phyloP scores from a whole-genome alignment of 2,113 vertebrate species.

The Talpa occidentalis region DNA sequence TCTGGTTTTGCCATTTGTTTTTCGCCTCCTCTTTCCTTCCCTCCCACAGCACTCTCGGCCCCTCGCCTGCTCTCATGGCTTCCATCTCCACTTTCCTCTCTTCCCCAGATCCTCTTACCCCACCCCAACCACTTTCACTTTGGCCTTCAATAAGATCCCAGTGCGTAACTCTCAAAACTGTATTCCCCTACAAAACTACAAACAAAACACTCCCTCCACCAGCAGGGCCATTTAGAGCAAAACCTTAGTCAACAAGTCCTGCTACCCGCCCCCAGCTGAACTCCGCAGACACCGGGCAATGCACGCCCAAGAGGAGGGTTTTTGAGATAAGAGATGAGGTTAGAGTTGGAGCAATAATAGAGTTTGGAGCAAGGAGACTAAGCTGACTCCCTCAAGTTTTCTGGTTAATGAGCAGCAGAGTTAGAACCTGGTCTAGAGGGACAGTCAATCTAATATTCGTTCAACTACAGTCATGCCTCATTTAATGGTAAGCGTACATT shows the following conservation, averaged over 20 bases:
- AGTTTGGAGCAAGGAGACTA: not conserved
- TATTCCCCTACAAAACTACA: not conserved
- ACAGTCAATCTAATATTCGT: not conserved
- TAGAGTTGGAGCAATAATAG: not conserved
- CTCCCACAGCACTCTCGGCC: not conserved
- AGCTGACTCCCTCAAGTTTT: not conserved
- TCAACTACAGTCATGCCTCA: not conserved
- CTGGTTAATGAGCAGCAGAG: not conserved
- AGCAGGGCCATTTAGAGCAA: not conserved
- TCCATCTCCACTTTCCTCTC: not conserved
- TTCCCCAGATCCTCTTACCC: not conserved
- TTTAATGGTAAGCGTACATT: not conserved
- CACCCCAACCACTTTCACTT: not conserved
- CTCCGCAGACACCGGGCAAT: accelerated
- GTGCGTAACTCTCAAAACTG: not conserved
- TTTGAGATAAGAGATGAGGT: not conserved
- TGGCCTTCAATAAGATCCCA: not conserved
- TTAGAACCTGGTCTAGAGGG: not conserved
- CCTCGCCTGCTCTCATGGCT: not conserved
- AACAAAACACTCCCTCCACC: not conserved
- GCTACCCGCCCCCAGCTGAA: not conserved
- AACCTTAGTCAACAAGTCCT: not conserved
- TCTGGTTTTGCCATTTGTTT: not conserved
- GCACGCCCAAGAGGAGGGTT: not conserved
- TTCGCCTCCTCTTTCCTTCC: not conserved